These are phyloP conservation scores for Caenorhabditis remanei DNA, from an alignment of 1,140 invertebrate species.

Conservation along the genomic window DNA sequence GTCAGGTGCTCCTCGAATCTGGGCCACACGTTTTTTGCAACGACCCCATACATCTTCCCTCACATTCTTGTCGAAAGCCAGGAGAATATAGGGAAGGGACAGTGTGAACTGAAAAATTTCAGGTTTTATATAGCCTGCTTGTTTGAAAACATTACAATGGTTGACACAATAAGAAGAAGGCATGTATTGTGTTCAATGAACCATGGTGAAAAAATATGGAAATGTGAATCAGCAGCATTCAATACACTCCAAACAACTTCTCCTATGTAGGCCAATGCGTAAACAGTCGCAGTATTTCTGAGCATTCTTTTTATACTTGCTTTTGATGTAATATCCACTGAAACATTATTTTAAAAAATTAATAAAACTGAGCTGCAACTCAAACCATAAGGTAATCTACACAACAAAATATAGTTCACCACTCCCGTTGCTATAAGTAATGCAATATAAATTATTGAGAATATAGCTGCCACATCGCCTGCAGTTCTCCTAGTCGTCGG, in stretches of 20 bases:
- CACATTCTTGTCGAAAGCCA: too few species aligned
- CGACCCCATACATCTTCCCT: too few species aligned
- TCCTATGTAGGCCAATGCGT: background rate
- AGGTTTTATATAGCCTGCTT: too few species aligned
- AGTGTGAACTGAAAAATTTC: too few species aligned
- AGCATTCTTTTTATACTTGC: background rate
- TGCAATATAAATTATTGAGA: background rate
- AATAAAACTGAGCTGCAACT: background rate
- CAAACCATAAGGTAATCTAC: background rate
- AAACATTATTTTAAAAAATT: background rate
- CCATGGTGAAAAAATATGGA: too few species aligned
- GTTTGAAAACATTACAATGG: too few species aligned
- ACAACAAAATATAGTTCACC: background rate
- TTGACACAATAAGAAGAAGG: too few species aligned
- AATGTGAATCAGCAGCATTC: background rate
- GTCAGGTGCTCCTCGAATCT: too few species aligned
- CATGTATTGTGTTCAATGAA: too few species aligned
- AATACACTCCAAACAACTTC: background rate
- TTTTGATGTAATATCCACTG: background rate
- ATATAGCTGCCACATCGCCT: background rate
- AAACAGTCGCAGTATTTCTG: background rate
- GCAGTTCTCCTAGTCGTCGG: background rate
- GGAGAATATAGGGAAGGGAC: too few species aligned
- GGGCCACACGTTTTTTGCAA: too few species aligned
- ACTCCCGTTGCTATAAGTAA: background rate